Percentiles rank a stretch among this genome's conserved stretches.
These are phyloP conservation scores for Trachythela sp. DNA, from an alignment of 64 coral and sea anemone species.

Conservation along the genomic window DNA sequence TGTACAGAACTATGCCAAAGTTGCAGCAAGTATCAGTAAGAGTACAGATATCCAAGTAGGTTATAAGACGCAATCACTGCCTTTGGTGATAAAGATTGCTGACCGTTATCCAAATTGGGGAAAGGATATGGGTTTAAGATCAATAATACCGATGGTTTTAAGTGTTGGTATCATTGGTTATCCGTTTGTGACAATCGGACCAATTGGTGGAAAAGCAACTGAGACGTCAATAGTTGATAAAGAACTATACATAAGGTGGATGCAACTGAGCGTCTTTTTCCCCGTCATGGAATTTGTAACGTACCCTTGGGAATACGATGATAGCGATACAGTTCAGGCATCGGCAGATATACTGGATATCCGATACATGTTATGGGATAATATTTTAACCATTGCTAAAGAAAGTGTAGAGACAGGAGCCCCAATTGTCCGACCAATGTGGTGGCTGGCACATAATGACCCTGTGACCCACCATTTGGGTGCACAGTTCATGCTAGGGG, in stretches of 20 bases:
- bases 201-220: background rate
- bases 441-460: slow-evolving; percentile 4
- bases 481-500: background rate
- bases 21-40: background rate
- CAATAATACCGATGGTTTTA: background rate
- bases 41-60: slow-evolving; percentile 1
- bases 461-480: background rate
- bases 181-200: background rate
- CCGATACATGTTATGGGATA: slow-evolving; percentile 1
- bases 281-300: background rate
- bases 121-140: background rate
- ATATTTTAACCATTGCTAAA: background rate
- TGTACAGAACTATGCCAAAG: slow-evolving; percentile 12
- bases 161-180: background rate
- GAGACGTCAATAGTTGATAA: background rate
- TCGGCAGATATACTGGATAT: background rate
- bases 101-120: background rate
- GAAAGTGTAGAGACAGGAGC: background rate
- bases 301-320: background rate
- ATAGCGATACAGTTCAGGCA: background rate
- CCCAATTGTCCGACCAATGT: background rate
- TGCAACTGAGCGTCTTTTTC: slow-evolving; percentile 10
- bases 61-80: background rate
- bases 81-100: background rate
- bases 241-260: background rate